Percentiles rank a stretch among this genome's conserved stretches.
Conservation (phyloP, 2,888 invertebrate species). For the Drosophila infuscata region DNA sequence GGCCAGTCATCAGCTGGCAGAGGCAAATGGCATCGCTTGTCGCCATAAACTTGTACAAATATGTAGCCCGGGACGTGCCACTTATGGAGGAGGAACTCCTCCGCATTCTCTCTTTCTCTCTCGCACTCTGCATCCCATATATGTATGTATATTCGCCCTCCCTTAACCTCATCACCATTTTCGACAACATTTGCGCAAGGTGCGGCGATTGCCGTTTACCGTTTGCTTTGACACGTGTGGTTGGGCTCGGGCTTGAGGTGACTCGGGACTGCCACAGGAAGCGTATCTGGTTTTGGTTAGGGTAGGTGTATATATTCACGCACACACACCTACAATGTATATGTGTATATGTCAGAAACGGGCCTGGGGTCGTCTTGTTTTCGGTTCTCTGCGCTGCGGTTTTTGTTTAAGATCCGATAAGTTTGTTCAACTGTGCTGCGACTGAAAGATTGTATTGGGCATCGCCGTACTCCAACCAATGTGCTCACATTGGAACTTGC, state of each 20-base stretch:
- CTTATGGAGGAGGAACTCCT: constrained; percentile 48
- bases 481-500: constrained; percentile 24
- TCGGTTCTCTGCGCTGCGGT: constrained; percentile 50
- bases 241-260: constrained; percentile 42
- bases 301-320: not conserved
- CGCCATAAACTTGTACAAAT: constrained; percentile 80
- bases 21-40: constrained; percentile 78
- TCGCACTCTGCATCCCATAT: not conserved
- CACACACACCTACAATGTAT: not conserved
- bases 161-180: constrained; percentile 36
- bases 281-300: constrained; percentile 30
- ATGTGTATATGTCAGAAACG: constrained; percentile 7
- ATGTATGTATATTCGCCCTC: not conserved
- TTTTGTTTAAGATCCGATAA: constrained; percentile 70
- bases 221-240: constrained; percentile 72
- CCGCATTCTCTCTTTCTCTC: not conserved
- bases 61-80: constrained; percentile 74
- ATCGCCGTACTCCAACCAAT: constrained; percentile 16
- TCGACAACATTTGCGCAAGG: constrained; percentile 70
- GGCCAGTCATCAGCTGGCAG: constrained; percentile 74
- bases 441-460: constrained; percentile 62
- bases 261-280: constrained; percentile 45
- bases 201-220: constrained; percentile 67
- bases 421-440: constrained; percentile 20
- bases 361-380: constrained; percentile 18